Percentiles rank a stretch among this genome's conserved stretches.
Evolutionary conservation across 2,888 invertebrate species (phyloP).

Genomic region (Abrostola triplasia): DNA sequence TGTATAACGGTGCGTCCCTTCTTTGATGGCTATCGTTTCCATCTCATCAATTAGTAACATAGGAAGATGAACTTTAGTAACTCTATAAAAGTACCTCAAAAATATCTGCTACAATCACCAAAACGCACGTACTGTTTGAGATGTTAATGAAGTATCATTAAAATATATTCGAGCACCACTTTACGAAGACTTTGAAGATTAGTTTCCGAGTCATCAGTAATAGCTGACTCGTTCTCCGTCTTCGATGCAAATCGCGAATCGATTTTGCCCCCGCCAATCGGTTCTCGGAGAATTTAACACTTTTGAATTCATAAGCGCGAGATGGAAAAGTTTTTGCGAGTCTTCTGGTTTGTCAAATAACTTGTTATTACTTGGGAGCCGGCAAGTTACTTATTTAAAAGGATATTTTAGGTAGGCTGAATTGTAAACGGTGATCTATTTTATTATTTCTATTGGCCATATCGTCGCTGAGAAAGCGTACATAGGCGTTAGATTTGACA

Average conservation of each 20-base stretch:
- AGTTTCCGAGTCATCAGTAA: constrained; percentile 75
- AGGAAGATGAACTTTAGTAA: background rate
- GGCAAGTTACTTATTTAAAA: constrained; percentile 46
- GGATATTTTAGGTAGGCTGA: constrained; percentile 23
- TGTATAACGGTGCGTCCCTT: too few species aligned
- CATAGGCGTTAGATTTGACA: too few species aligned
- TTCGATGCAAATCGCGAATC: constrained; percentile 78
- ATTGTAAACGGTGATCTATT: constrained; percentile 16
- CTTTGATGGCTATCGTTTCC: background rate
- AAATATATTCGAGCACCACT: constrained; percentile 52
- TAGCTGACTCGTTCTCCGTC: constrained; percentile 75
- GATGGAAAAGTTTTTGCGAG: constrained; percentile 55
- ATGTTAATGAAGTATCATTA: constrained; percentile 53
- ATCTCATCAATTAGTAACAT: background rate
- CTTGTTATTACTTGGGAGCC: constrained; percentile 55
- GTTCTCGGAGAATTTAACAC: constrained; percentile 58
- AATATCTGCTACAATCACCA: background rate
- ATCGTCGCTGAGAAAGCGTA: too few species aligned
- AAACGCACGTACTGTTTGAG: constrained; percentile 34
- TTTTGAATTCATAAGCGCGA: constrained; percentile 64
- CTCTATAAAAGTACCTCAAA: background rate
- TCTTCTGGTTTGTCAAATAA: constrained; percentile 56
- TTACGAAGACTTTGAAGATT: constrained; percentile 74
- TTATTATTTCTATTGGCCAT: too few species aligned
- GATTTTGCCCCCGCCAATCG: constrained; percentile 65